phyloP scores from a whole-genome alignment of 2,888 invertebrate genomes.

The Eupithecia subumbrata region DNA sequence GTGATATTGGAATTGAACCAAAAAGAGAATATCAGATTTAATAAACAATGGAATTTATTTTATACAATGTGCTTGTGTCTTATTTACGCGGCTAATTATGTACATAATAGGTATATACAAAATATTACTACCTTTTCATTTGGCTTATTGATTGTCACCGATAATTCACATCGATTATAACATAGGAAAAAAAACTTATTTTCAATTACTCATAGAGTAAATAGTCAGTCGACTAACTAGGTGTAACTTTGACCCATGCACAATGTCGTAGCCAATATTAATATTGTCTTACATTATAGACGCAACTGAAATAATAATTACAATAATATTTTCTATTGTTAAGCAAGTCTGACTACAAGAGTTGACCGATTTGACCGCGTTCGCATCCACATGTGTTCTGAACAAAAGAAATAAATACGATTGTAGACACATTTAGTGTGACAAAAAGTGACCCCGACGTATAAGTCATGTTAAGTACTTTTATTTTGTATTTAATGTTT shows the following conservation, averaged over 20 bases:
- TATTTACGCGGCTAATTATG: not conserved
- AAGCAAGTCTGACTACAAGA: conserved; percentile 39
- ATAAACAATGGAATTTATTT: conserved; percentile 18
- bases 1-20: conserved; percentile 45
- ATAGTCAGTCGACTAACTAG: not conserved
- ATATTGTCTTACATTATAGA: conserved; percentile 61
- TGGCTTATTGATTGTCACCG: not conserved
- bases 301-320: conserved; percentile 65
- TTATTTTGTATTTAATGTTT: conserved; percentile 29
- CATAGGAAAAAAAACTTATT: not conserved
- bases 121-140: not conserved
- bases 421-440: conserved; percentile 34
- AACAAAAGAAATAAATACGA: conserved; percentile 42
- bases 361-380: conserved; percentile 74
- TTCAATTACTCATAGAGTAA: not conserved
- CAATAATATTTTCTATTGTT: conserved; percentile 53
- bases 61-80: not conserved
- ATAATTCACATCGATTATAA: not conserved
- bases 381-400: conserved; percentile 63
- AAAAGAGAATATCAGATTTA: conserved; percentile 31
- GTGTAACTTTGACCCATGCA: conserved; percentile 40
- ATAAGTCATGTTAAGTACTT: conserved; percentile 31
- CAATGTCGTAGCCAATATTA: conserved; percentile 60
- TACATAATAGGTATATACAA: not conserved
- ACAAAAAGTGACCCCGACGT: conserved; percentile 58